These are phyloP conservation scores for Dipodomys stephensi DNA, from an alignment of 2,113 vertebrate genomes.

Conservation along the genomic window DNA sequence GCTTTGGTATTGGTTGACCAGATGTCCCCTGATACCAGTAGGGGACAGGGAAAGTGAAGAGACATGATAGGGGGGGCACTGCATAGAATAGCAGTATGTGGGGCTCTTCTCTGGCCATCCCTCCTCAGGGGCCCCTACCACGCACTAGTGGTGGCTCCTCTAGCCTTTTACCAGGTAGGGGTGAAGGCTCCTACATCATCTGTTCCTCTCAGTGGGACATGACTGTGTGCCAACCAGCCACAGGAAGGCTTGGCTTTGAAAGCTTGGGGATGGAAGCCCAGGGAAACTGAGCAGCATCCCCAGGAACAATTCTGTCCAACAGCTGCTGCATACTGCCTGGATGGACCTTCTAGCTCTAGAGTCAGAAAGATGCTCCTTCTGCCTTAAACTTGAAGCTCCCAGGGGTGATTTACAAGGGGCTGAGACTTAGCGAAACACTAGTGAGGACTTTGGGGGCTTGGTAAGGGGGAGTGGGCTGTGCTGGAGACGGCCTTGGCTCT, in stretches of 20 bases:
- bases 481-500: not conserved
- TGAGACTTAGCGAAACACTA: not conserved
- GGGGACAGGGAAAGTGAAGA: not conserved
- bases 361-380: not conserved
- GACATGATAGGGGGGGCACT: not conserved
- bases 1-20: not conserved
- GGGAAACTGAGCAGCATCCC: too few relatives aligned
- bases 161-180: accelerated
- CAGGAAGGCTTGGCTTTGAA: not conserved
- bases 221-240: not conserved
- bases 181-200: not conserved
- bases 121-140: not conserved
- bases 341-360: not conserved
- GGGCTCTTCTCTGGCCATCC: not conserved
- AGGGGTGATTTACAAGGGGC: not conserved
- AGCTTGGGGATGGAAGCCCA: not conserved
- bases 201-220: not conserved
- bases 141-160: not conserved
- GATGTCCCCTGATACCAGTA: not conserved
- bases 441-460: not conserved
- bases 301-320: not conserved
- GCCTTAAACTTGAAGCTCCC: not conserved
- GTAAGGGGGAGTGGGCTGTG: not conserved
- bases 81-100: accelerated
- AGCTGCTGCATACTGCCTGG: not conserved